Evolutionary conservation across 2,888 invertebrate genomes (phyloP), one percentile per base, ranked within the genome.

Genomic region (Serrognathus titanus): DNA sequence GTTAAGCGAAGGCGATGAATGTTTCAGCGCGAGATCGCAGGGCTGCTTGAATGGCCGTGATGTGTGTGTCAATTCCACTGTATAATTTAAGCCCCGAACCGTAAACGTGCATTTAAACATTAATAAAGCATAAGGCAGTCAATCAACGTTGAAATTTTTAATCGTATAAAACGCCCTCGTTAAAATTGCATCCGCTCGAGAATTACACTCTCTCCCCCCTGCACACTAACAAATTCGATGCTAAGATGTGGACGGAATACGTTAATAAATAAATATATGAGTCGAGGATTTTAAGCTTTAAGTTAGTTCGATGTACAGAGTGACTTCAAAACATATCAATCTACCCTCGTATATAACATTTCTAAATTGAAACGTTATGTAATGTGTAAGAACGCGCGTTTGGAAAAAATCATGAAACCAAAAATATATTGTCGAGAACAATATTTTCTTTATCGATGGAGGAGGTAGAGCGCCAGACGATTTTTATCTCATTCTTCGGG

Each of bases 401-500:
- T 16, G 16, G 24, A 7, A 31, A 31, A 31, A 31, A 31, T 31
- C 24, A 31, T 7, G 24, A 48, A 54, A 35, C 40, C 48, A 48
- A 54, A n/a, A 54, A 48, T 54, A 49, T 54, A 49, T 49, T 41
- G 48, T 48, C 20, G 48, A 13, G 54, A 43, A 49, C 41, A 51
- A 51, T 49, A 50, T 50, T 55, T 55, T 55, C 55, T 55, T 55
- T 50, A 50, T 48, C 37, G 24, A 43, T 37, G 52, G 16, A 45
- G 24, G 24, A 31, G 24, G 24, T 7, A 66, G 69, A 70, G 66
- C 68, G 68, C 69, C 67, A 73, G 73, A 73, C 72, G 72, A 73
- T 73, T 74, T 72, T 74, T 73, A 73, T 74, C 73, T 73, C 68
- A 67, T 72, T 72, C 70, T 69, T 73, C 45, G 70, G 68, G 69